These are phyloP conservation scores for Exaiptasia diaphana DNA, from an alignment of 64 coral and sea anemone species.

Conservation along the genomic window DNA sequence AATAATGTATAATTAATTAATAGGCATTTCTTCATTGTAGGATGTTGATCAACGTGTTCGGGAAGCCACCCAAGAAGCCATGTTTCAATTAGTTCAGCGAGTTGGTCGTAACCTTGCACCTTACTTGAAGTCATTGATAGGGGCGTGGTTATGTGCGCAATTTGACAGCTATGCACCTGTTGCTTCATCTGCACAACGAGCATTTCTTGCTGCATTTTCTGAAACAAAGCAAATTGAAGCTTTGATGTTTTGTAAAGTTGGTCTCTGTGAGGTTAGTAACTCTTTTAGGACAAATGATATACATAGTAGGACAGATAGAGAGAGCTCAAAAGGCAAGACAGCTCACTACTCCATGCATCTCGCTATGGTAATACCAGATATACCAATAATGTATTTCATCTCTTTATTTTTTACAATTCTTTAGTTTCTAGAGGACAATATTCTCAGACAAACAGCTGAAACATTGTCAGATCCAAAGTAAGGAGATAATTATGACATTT, in stretches of 20 bases:
- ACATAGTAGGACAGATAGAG: too few species aligned
- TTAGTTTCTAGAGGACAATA: conserved; percentile 83
- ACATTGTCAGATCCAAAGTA: conserved; percentile 92
- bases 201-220: conserved; percentile 74
- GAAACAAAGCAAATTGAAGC: conserved; percentile 67
- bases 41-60: conserved; percentile 91
- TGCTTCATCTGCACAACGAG: conserved; percentile 55
- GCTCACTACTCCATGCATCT: too few species aligned
- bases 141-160: conserved; percentile 87
- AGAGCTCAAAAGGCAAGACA: too few species aligned
- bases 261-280: conserved; percentile 51
- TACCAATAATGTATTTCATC: too few species aligned
- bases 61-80: conserved; percentile 91
- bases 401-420: too few species aligned
- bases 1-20: too few species aligned
- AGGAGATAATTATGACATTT: too few species aligned
- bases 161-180: conserved; percentile 85
- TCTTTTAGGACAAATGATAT: too few species aligned
- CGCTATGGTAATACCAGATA: too few species aligned
- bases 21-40: too few species aligned
- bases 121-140: conserved; percentile 74
- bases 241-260: conserved; percentile 81
- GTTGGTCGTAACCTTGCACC: conserved; percentile 89
- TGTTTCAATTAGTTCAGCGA: conserved; percentile 81
- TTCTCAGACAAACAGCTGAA: conserved; percentile 83